Percentiles rank a stretch among this genome's conserved stretches.
Evolutionary conservation across 2,113 vertebrate species (phyloP).

Genomic region (Picathartes gymnocephalus): DNA sequence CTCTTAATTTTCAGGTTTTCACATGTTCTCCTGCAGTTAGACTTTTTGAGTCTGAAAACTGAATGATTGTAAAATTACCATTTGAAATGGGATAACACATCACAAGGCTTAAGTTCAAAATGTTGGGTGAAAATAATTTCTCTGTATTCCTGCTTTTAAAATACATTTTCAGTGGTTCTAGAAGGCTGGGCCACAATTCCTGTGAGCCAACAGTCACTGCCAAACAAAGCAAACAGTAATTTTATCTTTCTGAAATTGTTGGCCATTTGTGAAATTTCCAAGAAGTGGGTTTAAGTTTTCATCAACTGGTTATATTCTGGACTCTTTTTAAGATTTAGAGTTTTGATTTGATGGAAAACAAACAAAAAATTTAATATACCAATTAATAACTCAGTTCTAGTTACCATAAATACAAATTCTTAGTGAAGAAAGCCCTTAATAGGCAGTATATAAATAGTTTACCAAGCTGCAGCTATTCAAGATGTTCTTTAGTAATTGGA

Average conservation of each 20-base stretch:
- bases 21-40: background rate
- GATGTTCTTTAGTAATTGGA: background rate
- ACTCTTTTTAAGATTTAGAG: background rate
- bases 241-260: background rate
- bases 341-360: background rate
- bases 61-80: background rate
- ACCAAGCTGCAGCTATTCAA: background rate
- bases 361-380: background rate
- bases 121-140: background rate
- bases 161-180: background rate
- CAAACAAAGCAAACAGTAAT: background rate
- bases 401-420: background rate
- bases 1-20: conserved; percentile 13
- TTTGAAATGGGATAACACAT: background rate
- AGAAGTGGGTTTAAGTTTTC: background rate
- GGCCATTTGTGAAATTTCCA: background rate
- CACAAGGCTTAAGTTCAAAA: background rate
- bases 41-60: background rate
- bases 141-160: background rate
- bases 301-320: background rate
- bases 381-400: background rate
- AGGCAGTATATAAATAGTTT: background rate
- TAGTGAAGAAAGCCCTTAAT: background rate
- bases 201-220: background rate
- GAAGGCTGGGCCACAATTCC: background rate